Conservation (phyloP, 2,888 invertebrate species). For the Thalpophila matura region DNA sequence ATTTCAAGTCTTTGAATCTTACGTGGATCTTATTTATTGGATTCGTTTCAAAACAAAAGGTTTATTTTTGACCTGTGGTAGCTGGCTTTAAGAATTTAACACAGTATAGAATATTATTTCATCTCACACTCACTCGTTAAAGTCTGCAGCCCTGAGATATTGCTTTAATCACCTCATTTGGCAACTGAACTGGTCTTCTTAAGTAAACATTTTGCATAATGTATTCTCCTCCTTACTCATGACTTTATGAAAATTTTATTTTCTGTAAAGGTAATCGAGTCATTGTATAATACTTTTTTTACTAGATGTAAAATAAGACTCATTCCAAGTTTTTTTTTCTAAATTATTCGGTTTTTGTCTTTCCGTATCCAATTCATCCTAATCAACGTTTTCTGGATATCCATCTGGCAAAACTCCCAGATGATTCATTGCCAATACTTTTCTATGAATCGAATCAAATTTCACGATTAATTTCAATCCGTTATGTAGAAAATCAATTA, state of each 20-base stretch:
- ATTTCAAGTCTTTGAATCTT: constrained; percentile 33
- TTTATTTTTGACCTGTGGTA: constrained; percentile 37
- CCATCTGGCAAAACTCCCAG: background rate
- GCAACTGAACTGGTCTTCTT: constrained; percentile 9
- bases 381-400: background rate
- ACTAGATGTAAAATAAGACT: no score
- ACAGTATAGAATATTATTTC: constrained; percentile 17
- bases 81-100: constrained; percentile 9
- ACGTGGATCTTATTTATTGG: constrained; percentile 33
- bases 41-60: constrained; percentile 52
- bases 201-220: constrained; percentile 7
- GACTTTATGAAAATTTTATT: background rate
- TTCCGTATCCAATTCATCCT: background rate
- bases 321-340: no score
- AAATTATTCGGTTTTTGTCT: background rate
- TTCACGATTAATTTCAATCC: constrained; percentile 8
- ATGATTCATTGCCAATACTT: constrained; percentile 34
- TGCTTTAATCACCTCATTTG: constrained; percentile 37
- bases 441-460: constrained; percentile 15
- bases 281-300: no score
- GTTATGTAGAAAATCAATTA: constrained; percentile 43
- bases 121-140: constrained; percentile 7
- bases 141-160: constrained; percentile 2
- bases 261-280: background rate
- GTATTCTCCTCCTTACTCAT: background rate